A percentile compares a stretch with the other conserved stretches of the same genome.
Conservation (phyloP, 2,113 vertebrate species). For the Phyllostomus discolor region DNA sequence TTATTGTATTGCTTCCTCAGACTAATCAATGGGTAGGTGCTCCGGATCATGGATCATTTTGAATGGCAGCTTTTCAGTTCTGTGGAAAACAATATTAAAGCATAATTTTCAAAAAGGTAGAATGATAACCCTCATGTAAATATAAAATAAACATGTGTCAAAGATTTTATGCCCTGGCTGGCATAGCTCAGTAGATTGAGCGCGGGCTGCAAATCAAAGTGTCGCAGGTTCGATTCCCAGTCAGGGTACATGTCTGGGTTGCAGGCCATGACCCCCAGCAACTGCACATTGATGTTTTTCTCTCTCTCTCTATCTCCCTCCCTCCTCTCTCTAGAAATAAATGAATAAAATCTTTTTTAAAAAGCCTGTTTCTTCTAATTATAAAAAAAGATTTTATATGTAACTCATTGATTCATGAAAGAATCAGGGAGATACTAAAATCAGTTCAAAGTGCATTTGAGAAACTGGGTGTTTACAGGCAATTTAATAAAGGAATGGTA, state of each 20-base stretch:
- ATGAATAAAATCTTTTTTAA: no score
- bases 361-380: no score
- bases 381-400: neutral
- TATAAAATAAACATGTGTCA: neutral
- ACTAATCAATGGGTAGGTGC: neutral
- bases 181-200: no score
- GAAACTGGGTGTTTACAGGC: neutral
- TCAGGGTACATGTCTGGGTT: no score
- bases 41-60: neutral
- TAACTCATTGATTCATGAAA: neutral
- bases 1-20: neutral
- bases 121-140: neutral
- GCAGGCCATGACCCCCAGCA: no score
- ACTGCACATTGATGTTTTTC: no score
- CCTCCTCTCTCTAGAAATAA: no score
- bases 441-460: neutral
- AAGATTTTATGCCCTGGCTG: neutral
- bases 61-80: neutral
- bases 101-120: conserved; percentile 17
- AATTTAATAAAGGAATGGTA: neutral
- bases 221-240: no score
- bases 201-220: no score
- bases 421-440: neutral
- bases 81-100: conserved; percentile 10
- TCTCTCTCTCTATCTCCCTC: no score